phyloP scores from a whole-genome alignment of 1,140 invertebrate species.

The Pinna nobilis region DNA sequence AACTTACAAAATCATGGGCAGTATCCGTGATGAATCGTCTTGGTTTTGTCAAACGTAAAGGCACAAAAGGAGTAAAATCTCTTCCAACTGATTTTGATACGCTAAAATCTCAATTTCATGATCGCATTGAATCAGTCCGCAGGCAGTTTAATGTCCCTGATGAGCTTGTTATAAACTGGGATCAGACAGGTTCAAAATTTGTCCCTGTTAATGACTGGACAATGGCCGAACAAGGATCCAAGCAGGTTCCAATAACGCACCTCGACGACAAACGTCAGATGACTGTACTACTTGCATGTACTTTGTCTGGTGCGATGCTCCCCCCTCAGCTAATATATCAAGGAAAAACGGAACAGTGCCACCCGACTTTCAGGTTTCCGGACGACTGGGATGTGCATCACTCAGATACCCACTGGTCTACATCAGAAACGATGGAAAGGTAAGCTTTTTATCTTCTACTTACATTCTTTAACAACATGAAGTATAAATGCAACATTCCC shows the following conservation, averaged over 20 bases:
- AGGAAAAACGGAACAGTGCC: slow-evolving; percentile 36
- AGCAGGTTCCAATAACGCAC: slow-evolving; percentile 35
- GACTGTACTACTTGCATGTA: slow-evolving; percentile 29
- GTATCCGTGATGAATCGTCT: slow-evolving; percentile 25
- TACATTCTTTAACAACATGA: not conserved
- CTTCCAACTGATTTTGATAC: slow-evolving; percentile 37
- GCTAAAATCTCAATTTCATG: slow-evolving; percentile 20
- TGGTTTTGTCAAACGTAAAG: slow-evolving; percentile 33
- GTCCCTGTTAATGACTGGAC: slow-evolving; percentile 41
- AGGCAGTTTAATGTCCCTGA: slow-evolving; percentile 17
- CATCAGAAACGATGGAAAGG: slow-evolving; percentile 26
- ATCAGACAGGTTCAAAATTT: slow-evolving; percentile 31
- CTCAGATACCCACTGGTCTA: slow-evolving; percentile 42
- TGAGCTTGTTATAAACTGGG: slow-evolving; percentile 26
- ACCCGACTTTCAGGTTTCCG: slow-evolving; percentile 38
- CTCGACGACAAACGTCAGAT: slow-evolving; percentile 51
- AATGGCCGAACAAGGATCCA: slow-evolving; percentile 36
- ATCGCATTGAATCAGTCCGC: not conserved
- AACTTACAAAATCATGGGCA: slow-evolving; percentile 29
- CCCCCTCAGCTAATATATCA: slow-evolving; percentile 45
- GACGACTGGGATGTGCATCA: slow-evolving; percentile 40
- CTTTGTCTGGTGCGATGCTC: slow-evolving; percentile 10
- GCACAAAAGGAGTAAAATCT: slow-evolving; percentile 32
- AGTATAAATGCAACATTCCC: too few species aligned
- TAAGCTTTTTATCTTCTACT: not conserved